Base-by-base conservation (phyloP, 2,113 vertebrate genomes). In the Syngnathoides biaculeatus region DNA sequence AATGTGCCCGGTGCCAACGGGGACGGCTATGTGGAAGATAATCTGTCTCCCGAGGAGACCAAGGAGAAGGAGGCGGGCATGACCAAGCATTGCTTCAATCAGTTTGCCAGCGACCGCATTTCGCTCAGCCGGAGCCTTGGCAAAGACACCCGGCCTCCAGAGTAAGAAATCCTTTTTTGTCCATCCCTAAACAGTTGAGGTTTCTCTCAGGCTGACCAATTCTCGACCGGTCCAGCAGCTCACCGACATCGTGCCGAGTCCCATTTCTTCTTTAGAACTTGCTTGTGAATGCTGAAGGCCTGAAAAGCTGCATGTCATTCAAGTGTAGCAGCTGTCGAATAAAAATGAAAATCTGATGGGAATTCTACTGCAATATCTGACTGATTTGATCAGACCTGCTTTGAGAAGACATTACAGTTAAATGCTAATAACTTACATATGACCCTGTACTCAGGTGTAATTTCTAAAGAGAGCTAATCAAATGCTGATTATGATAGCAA, bases 81-180 rank as follows among this genome's bases (percentile, higher is more conserved):
- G 53, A 94, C 91, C n/a, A 93, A 94, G 15, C 94, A 99, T 78
- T 99, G 97, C 68, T 99, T 99, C 89, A 99, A 99, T 61, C 94
- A 95, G 86, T 99, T 94, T 71, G 95, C 95, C 86, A 98, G 94
- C 26, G 96, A 98, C 81, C 94, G 88, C 45, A 96, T 99, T 87
- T 98, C 97, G 1, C 92, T 98, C 40, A 95, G 97, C 81, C 92
- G 97, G 0, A 90, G 92, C 27, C 91, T 99, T 55, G 97, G 97
- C 15, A 94, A 95, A 0, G 97, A 99, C 92, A 96, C 93, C 0
- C 90, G 97, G 56, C 94, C 95, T 0, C 92, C 93, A 2, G 96
- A 98, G 97, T 99, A 90, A 95, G 97, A 72, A 2, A 12, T 20
- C 2, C 9, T 22, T 13, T 62, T 12, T 12, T 39, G 5, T 27